Evolutionary conservation across 1,140 invertebrate species (phyloP), one percentile per base, ranked within the genome.

Genomic region (Rhynchophorus ferrugineus): DNA sequence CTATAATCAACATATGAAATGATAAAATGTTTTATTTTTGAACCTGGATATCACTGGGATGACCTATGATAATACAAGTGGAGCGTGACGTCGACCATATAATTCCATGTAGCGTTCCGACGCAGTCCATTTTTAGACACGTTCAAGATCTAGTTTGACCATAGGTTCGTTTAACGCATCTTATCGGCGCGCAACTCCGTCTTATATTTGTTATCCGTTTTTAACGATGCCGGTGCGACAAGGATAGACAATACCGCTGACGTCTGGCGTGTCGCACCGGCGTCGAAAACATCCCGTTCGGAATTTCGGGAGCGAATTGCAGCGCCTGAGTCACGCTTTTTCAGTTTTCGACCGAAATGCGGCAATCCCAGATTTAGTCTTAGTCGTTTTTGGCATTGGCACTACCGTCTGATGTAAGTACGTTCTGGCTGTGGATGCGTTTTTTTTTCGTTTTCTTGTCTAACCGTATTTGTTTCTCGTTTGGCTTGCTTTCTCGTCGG

Each of bases 401-500:
- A 61, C 57, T 53, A 62, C 56, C 58, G 53, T 49, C 47, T 56
- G 55, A 60, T 29, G 58, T 62, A 60, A 61, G 61, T 59, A 57
- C 36, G 37, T 6, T 38, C 5, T 38, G 13, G 37, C 5, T 19
- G 37, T 5, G 3, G 5, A 7, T 7, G 13, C 37, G 37, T 38
- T 38, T 38, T 5, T 81, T 63, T 61, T 86, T 86, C 59, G 86
- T n/a, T n/a, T n/a, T n/a, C n/a, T n/a, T n/a, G n/a, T n/a, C n/a
- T n/a, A n/a, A n/a, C n/a, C n/a, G n/a, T n/a, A n/a, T n/a, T n/a
- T n/a, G n/a, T n/a, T n/a, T n/a, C n/a, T n/a, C n/a, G n/a, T n/a
- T n/a, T n/a, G n/a, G 24, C 24, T 29, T 29, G 24, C 24, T 29
- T 29, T 29, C 24, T 11, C 11, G 24, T 29, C 11, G 11, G 5